Base-by-base conservation (phyloP, 2,888 invertebrate genomes). In the Rhagium mordax region DNA sequence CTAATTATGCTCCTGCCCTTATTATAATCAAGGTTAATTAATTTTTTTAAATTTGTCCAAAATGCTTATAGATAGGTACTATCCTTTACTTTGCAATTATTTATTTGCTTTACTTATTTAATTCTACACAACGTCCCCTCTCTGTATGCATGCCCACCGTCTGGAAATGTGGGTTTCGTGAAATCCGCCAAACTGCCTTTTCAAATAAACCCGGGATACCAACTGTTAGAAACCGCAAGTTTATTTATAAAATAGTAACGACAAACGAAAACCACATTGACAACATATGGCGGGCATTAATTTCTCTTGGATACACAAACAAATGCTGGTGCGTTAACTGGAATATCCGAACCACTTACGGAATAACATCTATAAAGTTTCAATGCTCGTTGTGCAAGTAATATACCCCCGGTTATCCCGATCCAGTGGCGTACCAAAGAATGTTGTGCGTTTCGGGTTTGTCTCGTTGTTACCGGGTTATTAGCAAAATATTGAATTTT, bases 261-360 rank as follows among this genome's bases (percentile, higher is more conserved):
- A 33, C 59, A 27, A 59, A 59, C 20, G 18, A 41, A 65, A 53
- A 65, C 53, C 33, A 53, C 53, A 65, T 20, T 18, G 65, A 53
- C 33, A 53, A 53, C 65, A 65, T 53, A 65, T 65, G 53, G 65
- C 41, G 29, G 29, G 33, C 51, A 65, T n/a, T 16, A 33, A 33
- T 59, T 59, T 27, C 51, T 64, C 21, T 4, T 18, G 27, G 64
- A 49, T 51, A 49, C 8, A 64, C 64, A 61, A 61, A 61, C 24
- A 61, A 61, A 33, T 59, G 27, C n/a, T 29, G 16, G 29, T 59
- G 16, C 33, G 13, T 33, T 33, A 61, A 61, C 41, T 47, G 47
- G 47, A 21, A 61, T 29, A 61, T 20, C 20, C 21, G 4, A 20
- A 41, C n/a, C 61, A 21, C 27, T 61, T 18, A 21, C 61, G 20